Conservation (phyloP, 2,888 invertebrate species). For the Drosophila lutescens region DNA sequence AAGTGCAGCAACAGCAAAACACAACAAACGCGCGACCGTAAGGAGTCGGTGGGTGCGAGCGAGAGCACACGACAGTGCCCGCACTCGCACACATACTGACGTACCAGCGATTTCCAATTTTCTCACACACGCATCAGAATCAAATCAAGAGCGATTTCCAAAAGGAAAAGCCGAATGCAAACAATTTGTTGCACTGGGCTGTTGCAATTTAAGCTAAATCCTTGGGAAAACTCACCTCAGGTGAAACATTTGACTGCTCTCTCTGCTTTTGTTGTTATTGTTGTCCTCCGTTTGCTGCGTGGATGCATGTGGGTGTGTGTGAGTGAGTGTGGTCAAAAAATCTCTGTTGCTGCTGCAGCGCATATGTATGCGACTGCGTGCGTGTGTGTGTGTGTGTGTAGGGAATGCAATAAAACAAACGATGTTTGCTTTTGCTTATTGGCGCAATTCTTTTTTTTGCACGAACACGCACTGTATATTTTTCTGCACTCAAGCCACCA, state of each 20-base stretch:
- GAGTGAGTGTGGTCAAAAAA: conserved; percentile 46
- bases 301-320: conserved; percentile 59
- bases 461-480: conserved; percentile 23
- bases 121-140: conserved; percentile 13
- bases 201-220: conserved; percentile 16
- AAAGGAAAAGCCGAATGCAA: conserved; percentile 25
- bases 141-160: conserved; percentile 40
- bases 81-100: conserved; percentile 37
- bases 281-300: conserved; percentile 64
- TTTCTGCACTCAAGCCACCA: conserved; percentile 20
- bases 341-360: conserved; percentile 52
- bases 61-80: conserved; percentile 67
- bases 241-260: conserved; percentile 59
- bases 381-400: conserved; percentile 28
- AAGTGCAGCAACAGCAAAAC: conserved; percentile 76
- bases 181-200: conserved; percentile 57
- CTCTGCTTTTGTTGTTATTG: conserved; percentile 58
- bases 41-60: conserved; percentile 53
- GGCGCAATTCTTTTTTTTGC: conserved; percentile 72
- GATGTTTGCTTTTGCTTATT: conserved; percentile 68
- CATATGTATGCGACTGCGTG: conserved; percentile 52
- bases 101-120: conserved; percentile 57
- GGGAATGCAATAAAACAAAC: conserved; percentile 65
- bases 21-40: conserved; percentile 64
- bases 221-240: conserved; percentile 60